A percentile compares a stretch with the other conserved stretches of the same genome.
Evolutionary conservation across 2,113 vertebrate species (phyloP).

Genomic region (Caranx ignobilis): DNA sequence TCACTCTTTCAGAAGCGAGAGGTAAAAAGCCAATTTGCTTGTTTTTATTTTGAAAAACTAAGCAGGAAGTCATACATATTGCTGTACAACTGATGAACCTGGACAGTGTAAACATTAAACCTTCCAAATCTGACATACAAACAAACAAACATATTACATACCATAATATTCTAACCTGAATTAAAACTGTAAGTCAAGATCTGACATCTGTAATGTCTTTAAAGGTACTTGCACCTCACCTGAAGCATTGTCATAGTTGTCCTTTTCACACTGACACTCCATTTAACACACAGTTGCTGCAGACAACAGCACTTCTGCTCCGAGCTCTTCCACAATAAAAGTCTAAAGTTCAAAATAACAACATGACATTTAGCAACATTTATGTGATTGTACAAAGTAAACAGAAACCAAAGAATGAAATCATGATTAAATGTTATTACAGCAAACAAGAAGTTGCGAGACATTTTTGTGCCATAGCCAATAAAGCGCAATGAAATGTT

Average conservation of each 20-base stretch:
- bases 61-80: neutral
- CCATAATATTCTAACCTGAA: too few species aligned
- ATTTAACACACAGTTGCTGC: constrained; percentile 43
- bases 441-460: neutral
- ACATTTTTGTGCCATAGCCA: neutral
- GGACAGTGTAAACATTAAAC: neutral
- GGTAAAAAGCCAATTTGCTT: neutral
- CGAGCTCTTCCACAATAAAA: constrained; percentile 31
- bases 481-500: neutral
- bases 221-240: constrained; percentile 43
- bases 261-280: constrained; percentile 75
- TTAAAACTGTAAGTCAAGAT: too few species aligned
- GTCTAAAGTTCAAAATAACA: neutral
- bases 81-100: neutral
- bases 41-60: constrained; percentile 17
- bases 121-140: neutral
- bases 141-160: neutral
- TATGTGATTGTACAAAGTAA: neutral
- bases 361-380: neutral
- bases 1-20: neutral
- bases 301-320: neutral
- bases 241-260: constrained; percentile 40
- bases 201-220: neutral
- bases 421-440: neutral
- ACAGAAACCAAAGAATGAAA: neutral